Conservation (phyloP, 2,888 invertebrate genomes). For the Diploptera punctata region DNA sequence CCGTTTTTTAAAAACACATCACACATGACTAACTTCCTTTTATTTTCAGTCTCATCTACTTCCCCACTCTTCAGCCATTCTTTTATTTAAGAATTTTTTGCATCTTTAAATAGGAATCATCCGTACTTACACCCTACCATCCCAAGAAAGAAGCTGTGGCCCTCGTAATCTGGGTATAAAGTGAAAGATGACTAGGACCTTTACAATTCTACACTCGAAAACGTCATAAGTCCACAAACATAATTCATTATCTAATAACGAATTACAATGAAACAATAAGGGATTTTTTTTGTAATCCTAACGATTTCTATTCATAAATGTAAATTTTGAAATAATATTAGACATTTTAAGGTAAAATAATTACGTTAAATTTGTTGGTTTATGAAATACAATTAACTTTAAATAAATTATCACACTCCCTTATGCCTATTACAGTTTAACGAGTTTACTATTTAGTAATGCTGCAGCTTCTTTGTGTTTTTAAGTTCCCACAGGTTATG, state of each 20-base stretch:
- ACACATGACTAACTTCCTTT: slow-evolving; percentile 29
- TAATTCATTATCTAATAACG: too few relatives aligned
- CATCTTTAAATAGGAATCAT: slow-evolving; percentile 39
- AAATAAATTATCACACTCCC: too few relatives aligned
- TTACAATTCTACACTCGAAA: not conserved
- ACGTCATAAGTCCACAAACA: not conserved
- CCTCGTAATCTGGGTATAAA: slow-evolving; percentile 14
- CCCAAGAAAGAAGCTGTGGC: not conserved
- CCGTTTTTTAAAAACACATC: slow-evolving; percentile 30
- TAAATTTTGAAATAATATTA: too few relatives aligned
- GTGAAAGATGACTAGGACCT: slow-evolving; percentile 9
- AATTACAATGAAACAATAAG: too few relatives aligned
- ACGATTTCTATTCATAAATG: too few relatives aligned
- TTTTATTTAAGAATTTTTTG: slow-evolving; percentile 31
- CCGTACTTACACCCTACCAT: slow-evolving; percentile 7
- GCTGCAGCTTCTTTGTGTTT: too few relatives aligned
- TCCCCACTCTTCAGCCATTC: not conserved
- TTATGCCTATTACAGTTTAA: too few relatives aligned
- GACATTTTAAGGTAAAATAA: too few relatives aligned
- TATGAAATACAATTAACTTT: too few relatives aligned
- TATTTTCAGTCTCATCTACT: slow-evolving; percentile 12
- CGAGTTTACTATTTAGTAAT: too few relatives aligned
- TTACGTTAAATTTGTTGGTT: too few relatives aligned
- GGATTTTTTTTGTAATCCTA: too few relatives aligned
- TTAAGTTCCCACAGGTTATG: not conserved